Percentiles rank a stretch among this genome's conserved stretches.
phyloP scores from a whole-genome alignment of 1,140 invertebrate genomes.

The Drosophila pseudoobscura region DNA sequence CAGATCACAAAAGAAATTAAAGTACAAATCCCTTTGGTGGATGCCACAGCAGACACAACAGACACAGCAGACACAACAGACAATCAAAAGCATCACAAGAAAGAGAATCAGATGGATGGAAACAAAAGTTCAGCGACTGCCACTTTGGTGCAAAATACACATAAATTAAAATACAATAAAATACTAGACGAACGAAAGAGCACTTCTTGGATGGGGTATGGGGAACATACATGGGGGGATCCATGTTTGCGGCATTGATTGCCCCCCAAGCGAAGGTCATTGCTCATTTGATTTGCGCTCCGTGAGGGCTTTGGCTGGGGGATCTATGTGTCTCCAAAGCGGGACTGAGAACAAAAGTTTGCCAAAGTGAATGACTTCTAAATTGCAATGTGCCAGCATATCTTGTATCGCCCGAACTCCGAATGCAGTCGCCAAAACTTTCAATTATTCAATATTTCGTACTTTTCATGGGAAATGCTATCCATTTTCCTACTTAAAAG shows the following conservation, averaged over 20 bases:
- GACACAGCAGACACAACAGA: slow-evolving; percentile 20
- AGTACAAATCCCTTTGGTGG: slow-evolving; percentile 71
- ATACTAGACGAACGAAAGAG: slow-evolving; percentile 63
- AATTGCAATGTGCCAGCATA: slow-evolving; percentile 59
- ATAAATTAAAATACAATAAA: slow-evolving; percentile 79
- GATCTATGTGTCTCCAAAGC: too few relatives aligned
- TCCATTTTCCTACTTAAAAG: not conserved
- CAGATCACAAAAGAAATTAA: slow-evolving; percentile 65
- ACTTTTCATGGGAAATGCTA: not conserved
- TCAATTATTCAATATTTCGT: not conserved
- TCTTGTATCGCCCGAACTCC: too few relatives aligned
- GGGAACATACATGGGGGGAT: slow-evolving; percentile 2
- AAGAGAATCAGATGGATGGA: not conserved
- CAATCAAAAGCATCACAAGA: not conserved
- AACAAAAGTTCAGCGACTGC: slow-evolving; percentile 53
- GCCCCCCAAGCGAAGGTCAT: slow-evolving; percentile 59
- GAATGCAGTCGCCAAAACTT: not conserved
- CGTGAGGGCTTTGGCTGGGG: too few relatives aligned
- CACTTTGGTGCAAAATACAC: slow-evolving; percentile 47
- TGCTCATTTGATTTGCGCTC: slow-evolving; percentile 58
- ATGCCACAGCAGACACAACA: slow-evolving; percentile 22
- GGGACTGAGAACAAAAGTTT: too few relatives aligned
- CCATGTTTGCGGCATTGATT: slow-evolving; percentile 60
- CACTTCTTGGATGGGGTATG: too few relatives aligned
- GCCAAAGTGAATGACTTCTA: slow-evolving; percentile 69